Evolutionary conservation across 2,888 invertebrate species (phyloP).

Genomic region (Drosophila limbata): DNA sequence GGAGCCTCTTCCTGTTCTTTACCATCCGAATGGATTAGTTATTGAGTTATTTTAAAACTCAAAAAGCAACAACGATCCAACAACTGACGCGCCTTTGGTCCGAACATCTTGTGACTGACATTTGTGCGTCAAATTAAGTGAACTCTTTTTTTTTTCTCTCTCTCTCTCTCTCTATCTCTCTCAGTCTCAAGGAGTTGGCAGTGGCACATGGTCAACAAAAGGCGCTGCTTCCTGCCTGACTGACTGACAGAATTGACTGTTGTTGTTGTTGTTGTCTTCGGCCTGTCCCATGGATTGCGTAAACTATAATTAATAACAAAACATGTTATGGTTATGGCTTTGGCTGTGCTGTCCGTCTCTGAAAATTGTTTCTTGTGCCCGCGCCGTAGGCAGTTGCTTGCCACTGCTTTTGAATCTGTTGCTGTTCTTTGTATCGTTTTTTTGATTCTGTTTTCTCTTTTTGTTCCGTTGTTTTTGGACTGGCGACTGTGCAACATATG

Average conservation of each 20-base stretch:
- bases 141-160: constrained; percentile 60
- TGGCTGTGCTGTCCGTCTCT: constrained; percentile 63
- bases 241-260: constrained; percentile 56
- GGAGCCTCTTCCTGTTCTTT: constrained; percentile 29
- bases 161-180: constrained; percentile 5
- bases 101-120: constrained; percentile 68
- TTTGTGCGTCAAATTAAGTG: constrained; percentile 80
- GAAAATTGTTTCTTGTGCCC: constrained; percentile 74
- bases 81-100: constrained; percentile 62
- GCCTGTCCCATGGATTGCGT: constrained; percentile 78
- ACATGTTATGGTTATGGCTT: constrained; percentile 82
- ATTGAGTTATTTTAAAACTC: constrained; percentile 76
- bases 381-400: constrained; percentile 57
- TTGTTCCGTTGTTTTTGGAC: neutral
- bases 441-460: neutral
- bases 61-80: constrained; percentile 59
- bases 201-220: constrained; percentile 71
- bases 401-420: constrained; percentile 29
- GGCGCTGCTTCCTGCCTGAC: constrained; percentile 58
- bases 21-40: constrained; percentile 75
- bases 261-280: constrained; percentile 69
- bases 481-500: constrained; percentile 71
- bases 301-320: constrained; percentile 81
- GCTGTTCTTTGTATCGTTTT: constrained; percentile 23
- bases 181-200: constrained; percentile 37